phyloP scores from a whole-genome alignment of 1,140 invertebrate species.

The Cydia pomonella region DNA sequence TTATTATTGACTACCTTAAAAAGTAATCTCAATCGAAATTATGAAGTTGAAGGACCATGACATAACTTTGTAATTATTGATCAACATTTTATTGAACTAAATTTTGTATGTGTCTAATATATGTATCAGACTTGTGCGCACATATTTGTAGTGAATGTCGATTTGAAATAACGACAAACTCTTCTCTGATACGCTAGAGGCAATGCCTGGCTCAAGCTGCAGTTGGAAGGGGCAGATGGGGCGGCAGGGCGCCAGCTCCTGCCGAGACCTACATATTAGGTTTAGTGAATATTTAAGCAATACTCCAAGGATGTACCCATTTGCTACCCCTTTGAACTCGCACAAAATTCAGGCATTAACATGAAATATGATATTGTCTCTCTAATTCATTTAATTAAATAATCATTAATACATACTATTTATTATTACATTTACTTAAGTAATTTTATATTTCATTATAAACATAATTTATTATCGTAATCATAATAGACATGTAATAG shows the following conservation, averaged over 20 bases:
- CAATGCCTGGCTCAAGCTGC: conserved; percentile 26
- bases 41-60: conserved; percentile 70
- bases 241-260: neutral
- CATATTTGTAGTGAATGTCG: conserved; percentile 55
- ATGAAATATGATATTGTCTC: conserved; percentile 74
- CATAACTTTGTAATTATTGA: conserved; percentile 63
- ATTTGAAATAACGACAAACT: conserved; percentile 36
- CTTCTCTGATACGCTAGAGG: conserved; percentile 31
- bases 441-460: conserved; percentile 71
- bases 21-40: conserved; percentile 55
- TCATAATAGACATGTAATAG: conserved; percentile 73
- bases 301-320: conserved; percentile 26
- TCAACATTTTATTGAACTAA: conserved; percentile 71
- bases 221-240: conserved; percentile 30
- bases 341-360: conserved; percentile 35
- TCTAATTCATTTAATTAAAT: conserved; percentile 77
- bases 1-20: conserved; percentile 39
- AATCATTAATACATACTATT: conserved; percentile 64
- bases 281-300: conserved; percentile 29
- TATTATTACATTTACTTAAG: conserved; percentile 76
- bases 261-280: conserved; percentile 20
- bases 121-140: conserved; percentile 51
- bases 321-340: conserved; percentile 46
- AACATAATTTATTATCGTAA: conserved; percentile 76
- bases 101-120: conserved; percentile 59